Base-by-base conservation (phyloP, 1,140 invertebrate genomes). In the Scaptomyza montana region DNA sequence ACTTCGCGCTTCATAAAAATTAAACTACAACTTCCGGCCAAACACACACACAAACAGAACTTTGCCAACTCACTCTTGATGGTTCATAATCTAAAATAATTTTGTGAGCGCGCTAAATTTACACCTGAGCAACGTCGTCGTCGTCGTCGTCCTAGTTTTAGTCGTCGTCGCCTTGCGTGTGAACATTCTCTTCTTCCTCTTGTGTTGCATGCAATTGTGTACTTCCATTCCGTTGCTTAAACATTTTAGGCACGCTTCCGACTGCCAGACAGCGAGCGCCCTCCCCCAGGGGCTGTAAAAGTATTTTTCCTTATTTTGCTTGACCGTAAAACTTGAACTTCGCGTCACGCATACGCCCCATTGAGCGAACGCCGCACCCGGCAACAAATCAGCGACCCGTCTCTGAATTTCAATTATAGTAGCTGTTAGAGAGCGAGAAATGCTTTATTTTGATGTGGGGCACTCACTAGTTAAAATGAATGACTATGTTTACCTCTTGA, bases 41-140 rank as follows among this genome's bases (percentile, higher is more conserved):
- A 47, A 25, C 28, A 10, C 55, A 10, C 55, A 16, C 16, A 16
- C 16, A 16, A 16, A 12, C 9, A 16, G 13, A 21, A 13, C 50
- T 41, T 53, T 16, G 7, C 30, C 19, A 46, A 49, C 12, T 53
- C 5, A 5, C 46, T 54, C 46, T 54, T 43, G 51, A 43, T 66
- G 61, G 64, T 72, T 82, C 82, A 87, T 87, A 87, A 87, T 87
- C 84, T 87, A 89, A 87, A 87, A 87, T 87, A 87, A 87, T 87
- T 59, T 87, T 89, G 84, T 89, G 82, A 57, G 72, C 82, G 30
- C 47, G 78, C 66, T 77, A 87, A 87, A 87, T 87, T 89, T 82
- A 87, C 82, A 87, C 82, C 82, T 87, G 78, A 43, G 25, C 59
- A 39, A 45, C 55, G 59, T 51, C 50, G 25, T 6, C 55, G 59